A percentile compares a stretch with the other conserved stretches of the same genome.
Conservation (phyloP, 1,140 invertebrate genomes). For the Planococcus citri region DNA sequence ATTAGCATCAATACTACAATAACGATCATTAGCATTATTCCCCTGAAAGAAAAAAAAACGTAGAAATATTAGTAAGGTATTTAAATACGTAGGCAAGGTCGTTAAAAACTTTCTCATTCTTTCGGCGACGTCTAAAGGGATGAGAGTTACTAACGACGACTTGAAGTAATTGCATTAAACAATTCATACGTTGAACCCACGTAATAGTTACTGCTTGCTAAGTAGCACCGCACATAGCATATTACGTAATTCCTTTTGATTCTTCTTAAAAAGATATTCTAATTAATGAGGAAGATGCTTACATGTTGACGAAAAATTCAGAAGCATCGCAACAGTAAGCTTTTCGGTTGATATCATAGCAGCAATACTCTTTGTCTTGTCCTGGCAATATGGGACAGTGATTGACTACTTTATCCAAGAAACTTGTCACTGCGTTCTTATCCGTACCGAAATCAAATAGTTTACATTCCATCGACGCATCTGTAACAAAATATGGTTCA, state of each 20-base stretch:
- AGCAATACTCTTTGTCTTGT: background rate
- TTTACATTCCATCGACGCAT: background rate
- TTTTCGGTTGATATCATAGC: background rate
- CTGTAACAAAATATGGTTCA: background rate
- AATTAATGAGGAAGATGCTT: background rate
- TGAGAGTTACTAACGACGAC: too few relatives aligned
- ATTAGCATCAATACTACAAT: conserved; percentile 1
- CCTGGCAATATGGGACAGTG: background rate
- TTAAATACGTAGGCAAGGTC: too few relatives aligned
- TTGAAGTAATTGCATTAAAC: too few relatives aligned
- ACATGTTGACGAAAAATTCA: background rate
- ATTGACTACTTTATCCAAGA: background rate
- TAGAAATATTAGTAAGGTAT: too few relatives aligned
- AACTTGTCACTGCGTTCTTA: background rate
- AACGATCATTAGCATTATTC: background rate
- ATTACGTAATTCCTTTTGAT: too few relatives aligned
- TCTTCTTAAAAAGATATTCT: too few relatives aligned
- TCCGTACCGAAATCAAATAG: background rate
- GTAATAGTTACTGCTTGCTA: too few relatives aligned
- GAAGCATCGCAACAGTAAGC: background rate
- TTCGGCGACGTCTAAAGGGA: too few relatives aligned
- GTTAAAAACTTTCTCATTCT: too few relatives aligned
- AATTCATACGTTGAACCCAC: too few relatives aligned
- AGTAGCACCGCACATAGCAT: too few relatives aligned
- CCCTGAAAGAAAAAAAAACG: background rate